Evolutionary conservation across 2,888 invertebrate species (phyloP), one percentile per base, ranked within the genome.

Genomic region (Dichetophora obliterata): DNA sequence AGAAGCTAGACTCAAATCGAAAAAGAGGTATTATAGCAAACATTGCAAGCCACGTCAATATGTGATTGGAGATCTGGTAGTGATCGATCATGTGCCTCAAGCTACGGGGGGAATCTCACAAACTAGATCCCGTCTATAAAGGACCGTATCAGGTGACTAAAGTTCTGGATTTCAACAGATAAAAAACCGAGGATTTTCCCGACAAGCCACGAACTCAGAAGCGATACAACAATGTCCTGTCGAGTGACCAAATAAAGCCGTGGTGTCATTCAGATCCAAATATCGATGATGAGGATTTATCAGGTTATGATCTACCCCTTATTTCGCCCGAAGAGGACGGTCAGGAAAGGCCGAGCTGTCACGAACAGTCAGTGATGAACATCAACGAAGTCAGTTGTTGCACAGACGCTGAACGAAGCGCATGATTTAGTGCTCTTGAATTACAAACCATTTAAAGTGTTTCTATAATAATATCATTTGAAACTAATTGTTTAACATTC

Each of bases 81-180:
- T 78, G 31, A 66, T 77, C 14, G 75, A 79, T 37, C 54, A 69
- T n/a, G 72, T 73, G 1, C n/a, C 73, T 37, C 66, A 66, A 52
- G 43, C 61, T 50, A 66, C 48, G 14, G 76, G 78, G 78, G 11
- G 69, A 78, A n/a, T 77, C 75, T 5, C 75, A 80, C 48, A 80
- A 78, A 24, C 69, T 79, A 8, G 73, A 77, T 69, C 73, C 78
- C n/a, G 68, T 19, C 1, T 78, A 50, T 48, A 78, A 79, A 48
- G 80, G 77, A 1, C 76, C 79, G 4, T 79, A 79, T 24, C 52
- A 75, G 27, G 54, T 81, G 4, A 72, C 74, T 4, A 81, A 73
- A 27, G 77, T 77, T 19, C 27, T 78, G 16, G 37, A 76, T 14
- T 43, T 63, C 24, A 77, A 80, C 27, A 43, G 78, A 8, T 78